A percentile compares a stretch with the other conserved stretches of the same genome.
phyloP scores from a whole-genome alignment of 2,113 vertebrate genomes.

The Ornithorhynchus anatinus region DNA sequence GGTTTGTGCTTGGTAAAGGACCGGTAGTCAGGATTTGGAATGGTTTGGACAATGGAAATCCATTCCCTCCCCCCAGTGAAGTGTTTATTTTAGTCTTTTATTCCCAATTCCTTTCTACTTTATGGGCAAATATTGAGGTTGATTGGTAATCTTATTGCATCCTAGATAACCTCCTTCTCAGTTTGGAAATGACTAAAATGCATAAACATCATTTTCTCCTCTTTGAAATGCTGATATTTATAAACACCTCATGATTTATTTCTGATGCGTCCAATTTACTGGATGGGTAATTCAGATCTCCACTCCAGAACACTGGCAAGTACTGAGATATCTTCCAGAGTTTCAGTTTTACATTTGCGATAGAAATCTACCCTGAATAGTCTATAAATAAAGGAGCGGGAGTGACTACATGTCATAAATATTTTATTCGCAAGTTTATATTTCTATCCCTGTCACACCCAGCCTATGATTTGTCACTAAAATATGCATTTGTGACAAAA shows the following conservation, averaged over 20 bases:
- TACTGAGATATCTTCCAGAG: constrained; percentile 25
- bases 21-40: not conserved
- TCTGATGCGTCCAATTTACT: constrained; percentile 44
- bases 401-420: constrained; percentile 49
- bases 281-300: constrained; percentile 45
- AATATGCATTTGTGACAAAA: constrained; percentile 32
- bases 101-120: not conserved
- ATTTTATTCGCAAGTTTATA: constrained; percentile 53
- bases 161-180: constrained; percentile 19
- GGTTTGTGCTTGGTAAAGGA: constrained; percentile 21
- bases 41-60: not conserved
- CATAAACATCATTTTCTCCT: constrained; percentile 15
- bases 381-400: constrained; percentile 41
- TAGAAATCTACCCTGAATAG: constrained; percentile 28
- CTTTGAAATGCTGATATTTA: constrained; percentile 43
- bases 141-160: not conserved
- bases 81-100: not conserved
- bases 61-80: not conserved
- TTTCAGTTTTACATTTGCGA: constrained; percentile 42
- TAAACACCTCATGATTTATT: constrained; percentile 44
- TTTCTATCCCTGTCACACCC: constrained; percentile 31
- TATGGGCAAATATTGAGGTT: not conserved
- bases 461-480: constrained; percentile 12
- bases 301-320: constrained; percentile 28
- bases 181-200: constrained; percentile 22